These are phyloP conservation scores for Carassius auratus DNA, from an alignment of 2,113 vertebrate genomes.

Conservation along the genomic window DNA sequence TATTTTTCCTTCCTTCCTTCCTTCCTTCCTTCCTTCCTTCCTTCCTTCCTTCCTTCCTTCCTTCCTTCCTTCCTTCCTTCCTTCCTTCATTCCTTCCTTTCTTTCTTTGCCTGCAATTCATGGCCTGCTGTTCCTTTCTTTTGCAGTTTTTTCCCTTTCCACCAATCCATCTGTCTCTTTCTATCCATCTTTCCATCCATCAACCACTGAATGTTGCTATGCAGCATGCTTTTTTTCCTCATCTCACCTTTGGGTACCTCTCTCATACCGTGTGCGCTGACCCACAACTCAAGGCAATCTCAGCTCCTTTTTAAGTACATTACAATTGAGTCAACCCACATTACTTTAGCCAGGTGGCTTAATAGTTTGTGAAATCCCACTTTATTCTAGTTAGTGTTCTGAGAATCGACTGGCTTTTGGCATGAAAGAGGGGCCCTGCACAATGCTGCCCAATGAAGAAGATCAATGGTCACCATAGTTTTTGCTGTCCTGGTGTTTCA, in stretches of 20 bases:
- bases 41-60: background rate
- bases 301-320: conserved; percentile 75
- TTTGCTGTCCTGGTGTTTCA: conserved; percentile 78
- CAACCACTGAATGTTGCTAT: conserved; percentile 8
- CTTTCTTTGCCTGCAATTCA: background rate
- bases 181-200: conserved; percentile 8
- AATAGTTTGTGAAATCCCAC: conserved; percentile 76
- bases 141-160: background rate
- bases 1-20: background rate
- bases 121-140: background rate
- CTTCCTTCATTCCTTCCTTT: conserved; percentile 18
- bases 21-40: conserved; percentile 51
- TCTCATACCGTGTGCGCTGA: conserved; percentile 65
- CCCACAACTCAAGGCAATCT: conserved; percentile 78
- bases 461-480: conserved; percentile 79
- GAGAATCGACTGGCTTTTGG: conserved; percentile 73
- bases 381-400: conserved; percentile 77
- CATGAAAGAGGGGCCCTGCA: conserved; percentile 68
- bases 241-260: conserved; percentile 35
- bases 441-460: conserved; percentile 68
- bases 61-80: background rate
- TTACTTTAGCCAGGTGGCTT: conserved; percentile 74
- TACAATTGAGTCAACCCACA: conserved; percentile 77
- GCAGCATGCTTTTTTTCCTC: conserved; percentile 10
- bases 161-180: conserved; percentile 15